Percentiles rank a stretch among this genome's conserved stretches.
Evolutionary conservation across 2,113 vertebrate species (phyloP).

Genomic region (Arizona elegans): DNA sequence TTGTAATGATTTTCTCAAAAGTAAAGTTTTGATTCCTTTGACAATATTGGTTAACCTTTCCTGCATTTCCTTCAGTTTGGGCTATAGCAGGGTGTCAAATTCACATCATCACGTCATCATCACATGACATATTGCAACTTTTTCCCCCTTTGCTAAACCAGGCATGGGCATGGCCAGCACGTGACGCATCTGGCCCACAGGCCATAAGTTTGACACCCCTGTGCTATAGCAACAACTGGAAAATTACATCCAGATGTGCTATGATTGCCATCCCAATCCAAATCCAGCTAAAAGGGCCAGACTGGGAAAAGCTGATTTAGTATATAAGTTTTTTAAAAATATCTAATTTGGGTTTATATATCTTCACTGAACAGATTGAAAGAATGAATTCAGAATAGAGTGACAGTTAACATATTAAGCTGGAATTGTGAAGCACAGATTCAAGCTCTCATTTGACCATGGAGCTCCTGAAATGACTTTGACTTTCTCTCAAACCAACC

Average conservation of each 20-base stretch:
- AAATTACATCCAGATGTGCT: too few relatives aligned
- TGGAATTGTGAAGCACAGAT: background rate
- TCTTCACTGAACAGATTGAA: background rate
- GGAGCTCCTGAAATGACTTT: background rate
- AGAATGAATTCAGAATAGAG: background rate
- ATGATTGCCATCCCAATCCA: background rate
- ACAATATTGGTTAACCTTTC: background rate
- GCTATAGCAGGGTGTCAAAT: background rate
- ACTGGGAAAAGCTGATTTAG: background rate
- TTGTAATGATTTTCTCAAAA: background rate
- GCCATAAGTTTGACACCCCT: too few relatives aligned
- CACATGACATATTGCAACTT: too few relatives aligned
- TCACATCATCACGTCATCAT: too few relatives aligned
- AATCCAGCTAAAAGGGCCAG: background rate
- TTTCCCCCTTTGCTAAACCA: too few relatives aligned
- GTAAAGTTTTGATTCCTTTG: background rate
- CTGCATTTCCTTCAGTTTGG: background rate
- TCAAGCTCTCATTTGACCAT: background rate
- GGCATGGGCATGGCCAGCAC: too few relatives aligned
- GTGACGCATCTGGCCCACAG: too few relatives aligned
- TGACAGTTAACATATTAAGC: background rate
- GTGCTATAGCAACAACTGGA: background rate
- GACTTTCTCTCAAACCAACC: background rate
- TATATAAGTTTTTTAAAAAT: background rate
- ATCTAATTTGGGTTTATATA: background rate